Evolutionary conservation across 2,888 invertebrate genomes (phyloP), one percentile per base, ranked within the genome.

Genomic region (Orchesellides sinensis): DNA sequence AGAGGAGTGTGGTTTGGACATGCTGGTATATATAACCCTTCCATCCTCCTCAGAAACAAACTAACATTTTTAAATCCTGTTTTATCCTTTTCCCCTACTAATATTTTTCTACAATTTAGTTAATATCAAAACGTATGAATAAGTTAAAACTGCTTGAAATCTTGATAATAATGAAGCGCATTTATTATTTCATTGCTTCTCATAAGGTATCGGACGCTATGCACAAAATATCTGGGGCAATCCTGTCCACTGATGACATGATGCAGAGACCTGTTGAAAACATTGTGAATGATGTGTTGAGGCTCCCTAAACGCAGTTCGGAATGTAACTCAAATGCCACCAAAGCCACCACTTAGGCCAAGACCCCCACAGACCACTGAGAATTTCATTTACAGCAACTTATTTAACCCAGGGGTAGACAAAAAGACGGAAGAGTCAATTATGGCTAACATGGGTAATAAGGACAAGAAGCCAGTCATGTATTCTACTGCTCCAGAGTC

Each of bases 161-260:
- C 40, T n/a, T 2, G n/a, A 40, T 40, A 40, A 40, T 40, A 10
- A 5, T 40, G n/a, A 40, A 40, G n/a, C 49, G n/a, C 40, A 40
- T 40, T 40, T 40, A n/a, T n/a, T n/a, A n/a, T 40, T 40, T 45
- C 0, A 23, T 66, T 45, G 29, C 45, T 14, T 2, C 8, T 35
- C 49, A 32, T 23, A 56, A 84, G 84, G 84, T 84, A 3, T 65
- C 87, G n/a, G 86, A 85, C 54, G 88, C 87, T 2, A 88, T 88
- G 83, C 87, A 87, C 29, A 85, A 87, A 52, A 87, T 88, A 17
- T 88, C 88, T 25, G 88, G 87, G 52, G 88, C 87, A 54, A 78
- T 88, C 10, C 70, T 88, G 1, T 85, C 84, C 10, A 79, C 84
- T 23, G 85, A 84, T 47, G 81, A 80, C 17, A 54, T 78, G 14